Evolutionary conservation across 2,888 invertebrate genomes (phyloP), one percentile per base, ranked within the genome.

Genomic region (Cylindroiulus punctatus): DNA sequence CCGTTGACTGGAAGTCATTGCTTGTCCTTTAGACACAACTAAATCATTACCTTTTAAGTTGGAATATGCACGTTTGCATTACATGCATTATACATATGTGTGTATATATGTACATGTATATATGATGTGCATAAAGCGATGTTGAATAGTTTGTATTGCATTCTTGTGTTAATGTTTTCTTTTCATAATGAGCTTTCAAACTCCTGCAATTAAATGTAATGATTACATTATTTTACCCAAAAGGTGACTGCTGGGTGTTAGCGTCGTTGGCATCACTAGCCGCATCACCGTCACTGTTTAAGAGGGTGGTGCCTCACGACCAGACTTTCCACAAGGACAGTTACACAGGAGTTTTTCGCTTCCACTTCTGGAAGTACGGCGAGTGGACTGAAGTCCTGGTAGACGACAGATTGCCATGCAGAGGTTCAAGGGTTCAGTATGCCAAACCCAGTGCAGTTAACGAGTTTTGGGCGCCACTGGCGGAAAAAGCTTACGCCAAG

Each of bases 401-500:
- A 85, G 98, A 98, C 90, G 98, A 98, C 91, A 93, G 96, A 10
- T 93, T 98, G 86, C 98, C 98, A 0, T 97, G 97, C 0, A 94
- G 94, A 91, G 92, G 94, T 86, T 97, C 96, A 0, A 93, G 95
- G 89, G 93, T 98, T 42, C 93, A 97, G 87, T 98, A 96, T 92
- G 94, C 98, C 90, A 91, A 92, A 89, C 97, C 97, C 0, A 94
- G 95, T 0, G 95, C 96, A 90, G 93, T 93, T 89, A 97, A 96
- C 90, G 98, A 98, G 92, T 98, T 98, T 92, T 98, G 98, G 98
- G 97, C 97, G 91, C 97, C 98, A 0, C 92, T 98, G 86, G 92
- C 98, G 36, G 98, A 98, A 91, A 98, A 98, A 92, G 98, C 98
- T 0, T 98, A 98, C 91, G 97, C 98, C 86, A 98, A 98, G 93